Percentiles rank a stretch among this genome's conserved stretches.
Conservation (phyloP, 2,113 vertebrate species). For the Myotis brandtii region DNA sequence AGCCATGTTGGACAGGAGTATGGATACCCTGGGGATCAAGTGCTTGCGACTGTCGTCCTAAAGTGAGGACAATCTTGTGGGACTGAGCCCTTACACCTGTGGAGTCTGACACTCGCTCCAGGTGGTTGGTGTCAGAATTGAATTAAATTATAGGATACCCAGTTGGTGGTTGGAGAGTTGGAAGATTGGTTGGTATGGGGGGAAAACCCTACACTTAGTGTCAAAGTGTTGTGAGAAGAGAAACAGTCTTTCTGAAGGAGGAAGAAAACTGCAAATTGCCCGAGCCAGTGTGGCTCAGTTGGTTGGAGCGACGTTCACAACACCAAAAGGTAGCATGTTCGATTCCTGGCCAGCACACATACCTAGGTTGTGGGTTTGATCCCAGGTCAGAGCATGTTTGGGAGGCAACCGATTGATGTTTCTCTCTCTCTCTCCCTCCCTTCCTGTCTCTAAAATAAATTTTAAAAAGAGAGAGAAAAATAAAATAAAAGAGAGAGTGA, state of each 20-base stretch:
- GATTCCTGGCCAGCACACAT: too few relatives aligned
- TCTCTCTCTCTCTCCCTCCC: too few relatives aligned
- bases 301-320: too few relatives aligned
- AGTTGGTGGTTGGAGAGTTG: neutral
- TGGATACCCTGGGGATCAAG: neutral
- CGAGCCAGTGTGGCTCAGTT: too few relatives aligned
- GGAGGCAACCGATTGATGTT: too few relatives aligned
- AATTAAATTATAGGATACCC: neutral
- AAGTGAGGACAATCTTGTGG: neutral
- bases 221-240: neutral
- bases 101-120: neutral
- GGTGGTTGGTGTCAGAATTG: neutral
- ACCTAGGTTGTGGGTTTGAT: too few relatives aligned
- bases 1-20: neutral
- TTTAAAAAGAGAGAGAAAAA: neutral
- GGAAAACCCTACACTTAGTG: neutral
- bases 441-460: too few relatives aligned
- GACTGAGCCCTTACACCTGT: neutral
- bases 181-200: neutral
- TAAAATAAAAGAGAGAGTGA: too few relatives aligned
- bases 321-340: too few relatives aligned
- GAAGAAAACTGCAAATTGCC: constrained; percentile 30
- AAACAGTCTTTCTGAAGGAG: neutral
- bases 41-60: neutral
- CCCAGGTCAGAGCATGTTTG: too few relatives aligned